Evolutionary conservation across 1,140 invertebrate genomes (phyloP).

Genomic region (Cheumatopsyche charites): DNA sequence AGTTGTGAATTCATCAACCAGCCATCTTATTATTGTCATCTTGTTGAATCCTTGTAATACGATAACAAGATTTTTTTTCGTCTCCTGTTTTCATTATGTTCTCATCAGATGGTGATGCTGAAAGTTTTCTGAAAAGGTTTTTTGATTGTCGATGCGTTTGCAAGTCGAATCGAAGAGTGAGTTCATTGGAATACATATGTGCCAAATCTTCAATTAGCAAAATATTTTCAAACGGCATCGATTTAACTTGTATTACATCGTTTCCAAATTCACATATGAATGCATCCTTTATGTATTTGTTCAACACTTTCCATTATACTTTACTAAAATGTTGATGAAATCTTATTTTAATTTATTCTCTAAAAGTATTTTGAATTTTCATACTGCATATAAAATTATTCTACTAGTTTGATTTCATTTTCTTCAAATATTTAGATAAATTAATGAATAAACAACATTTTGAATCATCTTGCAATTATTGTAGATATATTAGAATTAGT

Average conservation of each 20-base stretch:
- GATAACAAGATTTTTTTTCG: conserved; percentile 1
- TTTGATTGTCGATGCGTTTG: background rate
- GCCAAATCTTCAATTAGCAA: background rate
- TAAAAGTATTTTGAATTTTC: too few species aligned
- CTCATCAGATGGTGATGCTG: too few species aligned
- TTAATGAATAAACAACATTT: background rate
- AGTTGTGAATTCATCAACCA: conserved; percentile 14
- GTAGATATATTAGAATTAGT: conserved; percentile 18
- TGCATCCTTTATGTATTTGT: background rate
- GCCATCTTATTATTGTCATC: conserved; percentile 1
- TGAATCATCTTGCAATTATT: background rate
- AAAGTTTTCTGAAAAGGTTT: too few species aligned
- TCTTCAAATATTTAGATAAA: background rate
- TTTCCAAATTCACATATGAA: background rate
- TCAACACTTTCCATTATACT: background rate
- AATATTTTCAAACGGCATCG: too few species aligned
- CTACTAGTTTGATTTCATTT: background rate
- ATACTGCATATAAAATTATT: too few species aligned
- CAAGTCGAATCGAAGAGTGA: too few species aligned
- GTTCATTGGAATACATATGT: background rate
- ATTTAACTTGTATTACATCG: too few species aligned
- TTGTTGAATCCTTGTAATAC: conserved; percentile 13
- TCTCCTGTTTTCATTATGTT: too few species aligned
- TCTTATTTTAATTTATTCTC: too few species aligned
- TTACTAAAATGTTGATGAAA: too few species aligned